Evolutionary conservation across 2,797 vertebrate genomes (phyloP), one percentile per base, ranked within the genome.

Genomic region (Takifugu rubripes): DNA sequence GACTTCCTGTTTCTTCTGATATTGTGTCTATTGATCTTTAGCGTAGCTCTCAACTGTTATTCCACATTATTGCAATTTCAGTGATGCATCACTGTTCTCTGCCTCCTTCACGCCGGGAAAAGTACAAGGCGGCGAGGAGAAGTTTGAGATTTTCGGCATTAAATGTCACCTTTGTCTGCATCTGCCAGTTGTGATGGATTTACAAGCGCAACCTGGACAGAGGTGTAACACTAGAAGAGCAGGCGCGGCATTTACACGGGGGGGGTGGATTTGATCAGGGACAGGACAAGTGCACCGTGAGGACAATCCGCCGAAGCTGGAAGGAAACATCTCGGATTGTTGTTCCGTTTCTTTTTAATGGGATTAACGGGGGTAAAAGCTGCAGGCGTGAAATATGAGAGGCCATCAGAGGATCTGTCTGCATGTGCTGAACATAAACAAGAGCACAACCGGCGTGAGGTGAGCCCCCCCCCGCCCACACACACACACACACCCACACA

Each of bases 211-310:
- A 33, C 42, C 57, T 36, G 63, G 73, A 68, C 67, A 88, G 73
- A 74, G 57, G 58, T 79, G 90, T 75, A 89, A 90, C 56, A 71
- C 70, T 75, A 90, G 77, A 82, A 57, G 67, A 46, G 60, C 43
- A 57, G 59, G 53, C 55, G 68, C 52, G 68, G 66, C 66, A 54
- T 60, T 68, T 68, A 55, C 65, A 52, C 44, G 16, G 5, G 45
- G 59, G 59, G 64, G 57, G 66, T 61, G 59, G 71, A 76, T 74
- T 70, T 79, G 76, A 83, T 82, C 80, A 72, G 68, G 72, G 63
- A 56, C 61, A 62, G 52, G 54, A 69, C 57, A 75, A 82, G 67
- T 69, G 68, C 79, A 84, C 72, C 77, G 54, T 72, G 60, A 85
- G 70, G 74, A 74, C 71, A 68, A 25, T 70, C 36, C 49, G 31